Evolutionary conservation across 2,113 vertebrate species (phyloP), one percentile per base, ranked within the genome.

Genomic region (Pterocles orientalis): DNA sequence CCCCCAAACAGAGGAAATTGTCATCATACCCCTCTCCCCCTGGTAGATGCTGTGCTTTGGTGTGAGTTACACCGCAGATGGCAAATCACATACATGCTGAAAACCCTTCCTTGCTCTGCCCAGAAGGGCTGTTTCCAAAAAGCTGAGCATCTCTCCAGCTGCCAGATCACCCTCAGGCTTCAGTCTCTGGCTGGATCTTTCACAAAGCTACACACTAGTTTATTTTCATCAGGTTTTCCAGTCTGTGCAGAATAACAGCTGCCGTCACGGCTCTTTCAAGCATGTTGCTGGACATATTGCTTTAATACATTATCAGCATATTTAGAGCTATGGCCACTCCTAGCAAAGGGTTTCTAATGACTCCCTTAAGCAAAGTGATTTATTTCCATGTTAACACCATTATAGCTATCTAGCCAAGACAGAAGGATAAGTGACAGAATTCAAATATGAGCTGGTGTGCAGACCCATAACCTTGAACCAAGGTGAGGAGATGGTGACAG

Each of bases 401-500:
- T 18, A 18, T 10, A 51, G 12, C 31, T 23, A 77, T 64, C 20
- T 53, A 75, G 61, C 34, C 68, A 68, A 81, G 81, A 39, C 36
- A 72, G 33, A 82, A 75, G 47, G 20, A 62, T 50, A 36, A 1
- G 6, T 71, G n/a, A 57, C 33, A 94, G 57, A 70, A 20, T 45
- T 53, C 34, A 61, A n/a, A 57, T 8, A 7, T 9, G 20, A 62
- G 36, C 64, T 28, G 20, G 23, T 51, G 39, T 39, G 21, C 61
- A 96, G 50, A 53, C 31, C 33, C 53, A 19, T 66, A 80, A 91
- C 76, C 78, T 92, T 96, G 54, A 90, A 92, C 28, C 34, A 92
- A 94, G 48, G 57, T 71, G 64, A 83, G 61, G 66, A 31, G 64
- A 45, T 9, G 34, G n/a, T 56, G 31, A 77, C 48, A 69, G 75